Base-by-base conservation (phyloP, 2,113 vertebrate species). In the Eubucco bourcierii region DNA sequence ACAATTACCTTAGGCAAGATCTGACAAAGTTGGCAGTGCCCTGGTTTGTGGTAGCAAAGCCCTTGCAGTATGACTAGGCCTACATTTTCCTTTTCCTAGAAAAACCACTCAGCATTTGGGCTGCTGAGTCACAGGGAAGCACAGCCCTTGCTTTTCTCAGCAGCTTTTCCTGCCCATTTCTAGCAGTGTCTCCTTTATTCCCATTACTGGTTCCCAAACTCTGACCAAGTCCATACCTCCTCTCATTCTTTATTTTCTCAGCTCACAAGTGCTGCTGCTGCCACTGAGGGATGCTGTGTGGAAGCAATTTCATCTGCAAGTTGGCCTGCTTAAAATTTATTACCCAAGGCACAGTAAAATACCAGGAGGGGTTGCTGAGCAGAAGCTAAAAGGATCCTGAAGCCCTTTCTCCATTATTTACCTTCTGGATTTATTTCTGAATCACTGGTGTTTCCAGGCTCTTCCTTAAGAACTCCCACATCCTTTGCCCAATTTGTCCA, bases 401-500 rank as follows among this genome's bases (percentile, higher is more conserved):
- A 83, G 39, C 34, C 9, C 4, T 65, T 74, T 52, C 39, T 37
- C 37, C 90, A 46, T 52, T 24, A 61, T 90, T 97, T 96, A 98
- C 98, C 97, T 90, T 94, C 67, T 52, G 75, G 23, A 12, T 61
- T 88, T n/a, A 76, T 82, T 63, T 93, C 96, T 13, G 86, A 90
- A 58, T 81, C 71, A 21, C 94, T 96, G 34, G 85, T 94, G 87
- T 56, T 97, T 18, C 98, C 98, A 5, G 99, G 99, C 20, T 99
- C 99, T 93, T 99, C 99, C n/a, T 97, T 97, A 93, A 99, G 97
- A 20, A 98, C 98, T 65, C 97, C 93, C 82, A 98, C 64, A 10
- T 98, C 98, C 88, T 96, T 97, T 89, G 99, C 98, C 99, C 99
- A 99, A 19, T 98, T 97, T 41, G 98, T 97, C 99, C 99, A 99